Percentiles rank a stretch among this genome's conserved stretches.
These are phyloP conservation scores for Cephus sareptanus DNA, from an alignment of 2,888 invertebrate genomes.

Conservation along the genomic window DNA sequence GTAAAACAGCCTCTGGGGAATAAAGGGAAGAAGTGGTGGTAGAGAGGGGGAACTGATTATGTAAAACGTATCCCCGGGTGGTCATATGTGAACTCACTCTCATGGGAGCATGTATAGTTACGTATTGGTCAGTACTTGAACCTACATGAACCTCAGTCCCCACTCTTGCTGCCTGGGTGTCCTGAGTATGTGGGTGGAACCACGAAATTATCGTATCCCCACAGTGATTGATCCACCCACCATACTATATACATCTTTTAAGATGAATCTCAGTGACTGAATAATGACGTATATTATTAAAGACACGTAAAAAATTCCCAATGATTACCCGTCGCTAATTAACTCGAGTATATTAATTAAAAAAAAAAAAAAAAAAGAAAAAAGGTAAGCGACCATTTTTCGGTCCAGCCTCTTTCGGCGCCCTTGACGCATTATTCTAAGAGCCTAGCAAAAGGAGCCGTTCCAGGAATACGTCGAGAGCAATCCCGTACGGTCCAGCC, in stretches of 20 bases:
- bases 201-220: conserved; percentile 8
- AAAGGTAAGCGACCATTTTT: neutral
- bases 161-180: conserved; percentile 15
- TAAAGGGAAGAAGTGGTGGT: neutral
- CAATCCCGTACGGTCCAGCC: conserved; percentile 1
- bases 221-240: neutral
- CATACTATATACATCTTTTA: neutral
- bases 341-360: neutral
- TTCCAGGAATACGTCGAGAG: conserved; percentile 37
- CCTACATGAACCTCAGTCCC: neutral
- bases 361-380: neutral
- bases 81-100: conserved; percentile 30
- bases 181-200: conserved; percentile 35
- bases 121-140: neutral
- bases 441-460: conserved; percentile 32
- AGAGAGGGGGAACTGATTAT: conserved; percentile 38
- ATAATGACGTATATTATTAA: neutral
- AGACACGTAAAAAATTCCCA: neutral
- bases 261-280: neutral
- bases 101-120: conserved; percentile 4
- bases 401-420: neutral
- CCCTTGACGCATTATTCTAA: neutral
- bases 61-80: conserved; percentile 50
- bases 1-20: neutral
- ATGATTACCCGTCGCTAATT: neutral